These are phyloP conservation scores for Colius striatus DNA, from an alignment of 2,113 vertebrate genomes.

Conservation along the genomic window DNA sequence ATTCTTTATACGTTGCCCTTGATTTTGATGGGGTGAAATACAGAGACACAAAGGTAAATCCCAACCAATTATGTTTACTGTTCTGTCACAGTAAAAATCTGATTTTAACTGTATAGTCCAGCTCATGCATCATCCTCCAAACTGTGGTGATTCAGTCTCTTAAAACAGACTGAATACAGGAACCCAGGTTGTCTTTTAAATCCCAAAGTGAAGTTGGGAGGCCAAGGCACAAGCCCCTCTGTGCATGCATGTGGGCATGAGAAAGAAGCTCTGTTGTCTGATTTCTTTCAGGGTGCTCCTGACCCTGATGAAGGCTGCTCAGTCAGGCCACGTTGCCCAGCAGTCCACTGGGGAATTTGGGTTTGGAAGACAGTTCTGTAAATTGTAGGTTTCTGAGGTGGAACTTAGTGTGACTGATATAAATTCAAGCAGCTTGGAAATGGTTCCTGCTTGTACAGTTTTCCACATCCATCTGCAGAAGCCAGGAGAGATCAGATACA, in stretches of 20 bases:
- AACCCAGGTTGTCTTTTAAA: neutral
- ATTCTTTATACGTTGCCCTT: neutral
- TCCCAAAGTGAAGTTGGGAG: neutral
- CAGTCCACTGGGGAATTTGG: neutral
- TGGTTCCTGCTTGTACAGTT: neutral
- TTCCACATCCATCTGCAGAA: neutral
- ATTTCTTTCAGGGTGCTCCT: neutral
- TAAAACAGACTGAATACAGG: neutral
- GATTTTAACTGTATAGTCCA: neutral
- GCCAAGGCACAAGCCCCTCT: neutral
- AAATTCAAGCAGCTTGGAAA: neutral
- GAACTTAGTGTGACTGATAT: neutral
- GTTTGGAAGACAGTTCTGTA: neutral
- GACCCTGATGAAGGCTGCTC: neutral
- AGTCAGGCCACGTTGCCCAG: neutral
- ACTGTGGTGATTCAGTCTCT: neutral
- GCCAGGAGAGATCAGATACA: neutral
- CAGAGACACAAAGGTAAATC: neutral
- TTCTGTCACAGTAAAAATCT: conserved; percentile 1
- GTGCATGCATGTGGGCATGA: neutral
- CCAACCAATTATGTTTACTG: neutral
- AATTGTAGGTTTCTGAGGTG: neutral
- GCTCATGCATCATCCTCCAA: neutral
- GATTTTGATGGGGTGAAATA: neutral
- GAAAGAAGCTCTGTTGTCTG: no score